phyloP scores from a whole-genome alignment of 2,888 invertebrate species.

The Phymatocera aterrima region DNA sequence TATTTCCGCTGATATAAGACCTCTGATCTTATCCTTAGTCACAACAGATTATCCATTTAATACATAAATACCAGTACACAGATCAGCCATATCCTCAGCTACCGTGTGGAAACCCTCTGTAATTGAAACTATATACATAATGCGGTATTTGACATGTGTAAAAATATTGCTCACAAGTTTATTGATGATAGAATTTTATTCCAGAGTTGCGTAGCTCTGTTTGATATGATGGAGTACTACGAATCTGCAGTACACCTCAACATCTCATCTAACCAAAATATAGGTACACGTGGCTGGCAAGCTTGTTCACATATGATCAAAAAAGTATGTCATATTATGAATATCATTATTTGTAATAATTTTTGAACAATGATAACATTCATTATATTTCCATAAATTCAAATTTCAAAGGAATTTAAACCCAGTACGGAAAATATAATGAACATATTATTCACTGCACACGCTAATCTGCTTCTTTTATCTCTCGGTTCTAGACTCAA shows the following conservation, averaged over 20 bases:
- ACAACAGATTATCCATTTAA: neutral
- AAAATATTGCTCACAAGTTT: slow-evolving; percentile 71
- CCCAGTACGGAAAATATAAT: neutral
- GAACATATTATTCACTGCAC: neutral
- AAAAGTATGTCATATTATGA: slow-evolving; percentile 77
- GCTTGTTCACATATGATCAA: slow-evolving; percentile 88
- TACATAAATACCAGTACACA: neutral
- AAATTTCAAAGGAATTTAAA: too few species aligned
- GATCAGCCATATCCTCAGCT: neutral
- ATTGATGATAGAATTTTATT: slow-evolving; percentile 45
- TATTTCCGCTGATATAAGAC: neutral
- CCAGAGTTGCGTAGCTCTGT: slow-evolving; percentile 82
- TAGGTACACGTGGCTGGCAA: slow-evolving; percentile 89
- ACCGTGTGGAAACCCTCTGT: neutral
- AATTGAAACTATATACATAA: neutral
- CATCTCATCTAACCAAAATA: slow-evolving; percentile 85
- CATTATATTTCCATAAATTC: neutral
- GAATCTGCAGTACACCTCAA: slow-evolving; percentile 86
- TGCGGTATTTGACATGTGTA: neutral
- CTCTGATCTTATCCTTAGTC: neutral
- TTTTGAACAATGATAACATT: slow-evolving; percentile 5
- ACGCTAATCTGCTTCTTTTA: slow-evolving; percentile 55
- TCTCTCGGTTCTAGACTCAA: slow-evolving; percentile 78
- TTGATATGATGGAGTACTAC: slow-evolving; percentile 95
- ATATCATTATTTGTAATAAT: slow-evolving; percentile 1